Percentiles rank a stretch among this genome's conserved stretches.
phyloP scores from a whole-genome alignment of 1,140 invertebrate species.

The Pogonognathellus flavescens region DNA sequence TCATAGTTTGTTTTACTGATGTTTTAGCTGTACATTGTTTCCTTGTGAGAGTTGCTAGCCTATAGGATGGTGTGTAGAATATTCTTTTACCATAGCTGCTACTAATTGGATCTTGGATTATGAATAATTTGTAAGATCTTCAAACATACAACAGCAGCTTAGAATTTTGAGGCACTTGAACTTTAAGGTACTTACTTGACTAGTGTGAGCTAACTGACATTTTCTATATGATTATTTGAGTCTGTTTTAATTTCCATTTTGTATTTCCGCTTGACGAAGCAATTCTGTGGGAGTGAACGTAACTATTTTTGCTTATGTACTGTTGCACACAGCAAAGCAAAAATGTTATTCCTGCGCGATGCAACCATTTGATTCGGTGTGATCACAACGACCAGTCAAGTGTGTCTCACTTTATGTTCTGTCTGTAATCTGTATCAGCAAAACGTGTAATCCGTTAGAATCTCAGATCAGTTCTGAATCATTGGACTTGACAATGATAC shows the following conservation, averaged over 20 bases:
- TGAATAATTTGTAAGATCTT: background rate
- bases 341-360: slow-evolving; percentile 19
- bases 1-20: slow-evolving; percentile 22
- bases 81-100: background rate
- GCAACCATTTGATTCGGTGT: slow-evolving; percentile 19
- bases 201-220: background rate
- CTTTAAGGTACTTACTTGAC: background rate
- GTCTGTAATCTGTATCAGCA: slow-evolving; percentile 3
- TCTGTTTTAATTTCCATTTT: slow-evolving; percentile 36
- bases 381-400: slow-evolving; percentile 9
- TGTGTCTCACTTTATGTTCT: background rate
- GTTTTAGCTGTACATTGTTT: slow-evolving; percentile 31
- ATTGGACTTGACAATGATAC: slow-evolving; percentile 33
- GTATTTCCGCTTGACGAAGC: slow-evolving; percentile 26
- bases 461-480: slow-evolving; percentile 41
- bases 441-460: slow-evolving; percentile 40
- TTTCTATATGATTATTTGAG: slow-evolving; percentile 28
- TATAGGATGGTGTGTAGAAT: too few species aligned
- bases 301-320: slow-evolving; percentile 2
- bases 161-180: background rate
- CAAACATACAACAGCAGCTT: background rate
- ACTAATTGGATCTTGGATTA: background rate
- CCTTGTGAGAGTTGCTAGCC: background rate
- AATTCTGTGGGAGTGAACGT: background rate
- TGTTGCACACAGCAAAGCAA: slow-evolving; percentile 10